Evolutionary conservation across 2,888 invertebrate species (phyloP), one percentile per base, ranked within the genome.

Genomic region (Acronicta leporina): DNA sequence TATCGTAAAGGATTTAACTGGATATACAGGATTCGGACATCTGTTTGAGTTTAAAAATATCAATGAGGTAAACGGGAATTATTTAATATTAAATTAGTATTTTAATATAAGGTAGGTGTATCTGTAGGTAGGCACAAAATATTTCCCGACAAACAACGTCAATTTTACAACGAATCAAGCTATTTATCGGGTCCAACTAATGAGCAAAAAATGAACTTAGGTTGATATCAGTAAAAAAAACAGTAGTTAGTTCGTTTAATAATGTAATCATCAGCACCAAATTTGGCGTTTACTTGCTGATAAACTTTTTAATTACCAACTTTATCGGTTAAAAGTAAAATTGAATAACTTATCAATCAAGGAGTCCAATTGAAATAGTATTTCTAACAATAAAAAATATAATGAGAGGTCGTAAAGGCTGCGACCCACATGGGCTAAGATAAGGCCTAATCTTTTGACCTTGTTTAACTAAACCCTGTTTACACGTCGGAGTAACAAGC

Each of bases 361-460:
- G 48, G 11, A 50, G 25, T 13, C 56, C 42, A 68, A 66, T 68
- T 73, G 46, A 60, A 66, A 68, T 70, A 60, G 49, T 63, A 56
- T 68, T 73, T 73, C 67, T 66, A 58, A 64, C 67, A 71, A 63
- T 64, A 77, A 69, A 76, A 70, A 73, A 45, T 53, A 64, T 72
- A 73, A 79, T 61, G 63, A 69, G 71, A 61, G 76, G 68, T 80
- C 69, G 61, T 66, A 68, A 65, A 70, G 49, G 68, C 57, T 59
- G 10, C 59, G 74, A 76, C 77, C 79, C 68, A 67, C 67, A 60
- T 52, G 61, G 38, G 63, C 53, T 54, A 55, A 70, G 81, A 81
- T 81, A 80, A 80, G 72, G 53, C 52, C 33, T 77, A 77, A 79
- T 77, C 77, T 77, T 73, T 50, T 72, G 75, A 77, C 79, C 77